Evolutionary conservation across 2,797 vertebrate genomes (phyloP).

Genomic region (Gadopsis marmoratus): DNA sequence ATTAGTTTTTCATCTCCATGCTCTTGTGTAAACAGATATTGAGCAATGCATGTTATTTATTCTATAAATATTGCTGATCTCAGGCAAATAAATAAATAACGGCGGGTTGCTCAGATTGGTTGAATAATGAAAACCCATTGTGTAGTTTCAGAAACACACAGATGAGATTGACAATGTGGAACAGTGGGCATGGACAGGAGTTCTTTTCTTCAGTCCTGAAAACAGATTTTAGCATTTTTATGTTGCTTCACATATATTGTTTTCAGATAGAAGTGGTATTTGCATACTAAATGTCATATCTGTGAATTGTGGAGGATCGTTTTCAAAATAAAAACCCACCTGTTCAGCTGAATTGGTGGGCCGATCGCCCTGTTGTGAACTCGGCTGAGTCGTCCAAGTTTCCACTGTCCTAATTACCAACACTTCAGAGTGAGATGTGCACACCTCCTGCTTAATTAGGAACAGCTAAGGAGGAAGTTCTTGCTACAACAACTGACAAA

Average conservation of each 20-base stretch:
- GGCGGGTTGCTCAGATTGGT: background rate
- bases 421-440: slow-evolving; percentile 28
- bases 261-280: slow-evolving; percentile 24
- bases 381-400: slow-evolving; percentile 17
- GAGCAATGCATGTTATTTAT: slow-evolving; percentile 7
- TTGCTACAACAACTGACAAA: slow-evolving; percentile 32
- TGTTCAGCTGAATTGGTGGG: slow-evolving; percentile 6
- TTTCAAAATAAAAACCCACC: background rate
- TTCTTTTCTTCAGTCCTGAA: background rate
- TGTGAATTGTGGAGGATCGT: slow-evolving; percentile 3
- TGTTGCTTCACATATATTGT: background rate
- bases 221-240: slow-evolving; percentile 8
- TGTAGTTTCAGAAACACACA: background rate
- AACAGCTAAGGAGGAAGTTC: slow-evolving; percentile 18
- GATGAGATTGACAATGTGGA: background rate
- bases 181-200: background rate
- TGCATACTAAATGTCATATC: slow-evolving; percentile 7
- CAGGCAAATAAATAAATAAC: background rate
- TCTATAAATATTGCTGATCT: slow-evolving; percentile 4
- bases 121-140: background rate
- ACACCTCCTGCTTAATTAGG: slow-evolving; percentile 53
- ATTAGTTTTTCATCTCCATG: slow-evolving; percentile 27
- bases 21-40: slow-evolving; percentile 7
- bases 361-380: slow-evolving; percentile 1
- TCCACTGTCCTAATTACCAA: slow-evolving; percentile 36